Evolutionary conservation across 2,797 vertebrate species (phyloP), one percentile per base, ranked within the genome.

Genomic region (Sarcoramphus papa): DNA sequence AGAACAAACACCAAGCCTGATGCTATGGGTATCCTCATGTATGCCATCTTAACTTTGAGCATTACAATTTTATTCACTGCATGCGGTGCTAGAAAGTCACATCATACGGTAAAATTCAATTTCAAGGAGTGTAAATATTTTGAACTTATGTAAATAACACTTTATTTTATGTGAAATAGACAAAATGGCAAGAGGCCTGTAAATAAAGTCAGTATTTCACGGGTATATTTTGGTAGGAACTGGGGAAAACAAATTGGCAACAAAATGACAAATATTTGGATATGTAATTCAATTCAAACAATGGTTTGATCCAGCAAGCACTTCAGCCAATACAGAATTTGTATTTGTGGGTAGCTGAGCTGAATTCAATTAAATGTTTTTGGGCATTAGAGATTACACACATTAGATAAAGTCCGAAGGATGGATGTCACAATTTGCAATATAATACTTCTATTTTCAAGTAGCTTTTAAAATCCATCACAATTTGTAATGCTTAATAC

Each of bases 261-360:
- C 20, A 93, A 91, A 92, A 79, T 35, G n/a, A 67, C 67, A 95
- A 96, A 95, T 93, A 91, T 94, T 95, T 97, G 78, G 48, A 76
- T 31, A 51, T 31, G 21, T 50, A 93, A 89, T 87, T 85, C 56
- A 92, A 53, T 53, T 31, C 60, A 95, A 96, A 95, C 51, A 94
- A 74, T 74, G n/a, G 28, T 76, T n/a, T 85, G 51, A 76, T 87
- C 81, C 81, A 82, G 64, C 31, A 80, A 65, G 16, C 9, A 27
- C 22, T 91, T 95, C 45, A 76, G 40, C 70, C 77, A 87, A 63
- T 56, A 63, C 27, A 67, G 74, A 93, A 63, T 78, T 72, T 72
- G 14, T 56, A 59, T 21, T 14, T 43, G n/a, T 51, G 67, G 56
- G 16, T 50, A 76, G 63, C 67, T 95, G 63, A 94, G 50, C n/a